These are phyloP conservation scores for Phycodurus eques DNA, from an alignment of 2,113 vertebrate genomes.

Conservation along the genomic window DNA sequence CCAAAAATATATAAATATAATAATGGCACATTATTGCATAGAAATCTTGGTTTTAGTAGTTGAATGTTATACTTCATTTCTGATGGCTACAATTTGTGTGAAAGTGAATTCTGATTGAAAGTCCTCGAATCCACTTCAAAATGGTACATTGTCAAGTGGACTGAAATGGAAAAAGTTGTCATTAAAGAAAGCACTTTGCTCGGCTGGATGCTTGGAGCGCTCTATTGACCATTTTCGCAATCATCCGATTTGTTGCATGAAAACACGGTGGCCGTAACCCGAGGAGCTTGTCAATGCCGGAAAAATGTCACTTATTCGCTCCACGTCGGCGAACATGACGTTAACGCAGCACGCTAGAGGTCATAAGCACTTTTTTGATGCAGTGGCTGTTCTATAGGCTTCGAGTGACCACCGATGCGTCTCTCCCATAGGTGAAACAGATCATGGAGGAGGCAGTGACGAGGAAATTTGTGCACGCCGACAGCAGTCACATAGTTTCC, in stretches of 20 bases:
- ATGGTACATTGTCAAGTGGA: too few species aligned
- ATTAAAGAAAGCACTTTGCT: too few species aligned
- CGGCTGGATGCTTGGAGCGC: too few species aligned
- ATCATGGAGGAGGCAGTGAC: conserved; percentile 98
- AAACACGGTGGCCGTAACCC: neutral
- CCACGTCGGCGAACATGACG: neutral
- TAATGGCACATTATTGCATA: too few species aligned
- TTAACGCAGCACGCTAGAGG: neutral
- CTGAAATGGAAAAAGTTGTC: too few species aligned
- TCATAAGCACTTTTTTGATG: too few species aligned
- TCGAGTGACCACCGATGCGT: neutral
- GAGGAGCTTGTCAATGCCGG: neutral
- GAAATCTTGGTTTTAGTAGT: too few species aligned
- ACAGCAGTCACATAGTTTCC: conserved; percentile 96
- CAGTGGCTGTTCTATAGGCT: neutral
- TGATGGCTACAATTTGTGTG: too few species aligned
- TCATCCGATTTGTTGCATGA: neutral
- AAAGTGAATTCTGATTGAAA: too few species aligned
- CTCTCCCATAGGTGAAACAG: conserved; percentile 85
- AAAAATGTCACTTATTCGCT: neutral
- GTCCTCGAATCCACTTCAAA: too few species aligned
- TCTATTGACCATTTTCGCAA: neutral
- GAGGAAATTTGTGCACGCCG: conserved; percentile 93
- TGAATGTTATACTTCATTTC: too few species aligned
- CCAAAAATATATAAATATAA: too few species aligned